phyloP scores from a whole-genome alignment of 2,888 invertebrate genomes.

The Standfussiana lucernea region DNA sequence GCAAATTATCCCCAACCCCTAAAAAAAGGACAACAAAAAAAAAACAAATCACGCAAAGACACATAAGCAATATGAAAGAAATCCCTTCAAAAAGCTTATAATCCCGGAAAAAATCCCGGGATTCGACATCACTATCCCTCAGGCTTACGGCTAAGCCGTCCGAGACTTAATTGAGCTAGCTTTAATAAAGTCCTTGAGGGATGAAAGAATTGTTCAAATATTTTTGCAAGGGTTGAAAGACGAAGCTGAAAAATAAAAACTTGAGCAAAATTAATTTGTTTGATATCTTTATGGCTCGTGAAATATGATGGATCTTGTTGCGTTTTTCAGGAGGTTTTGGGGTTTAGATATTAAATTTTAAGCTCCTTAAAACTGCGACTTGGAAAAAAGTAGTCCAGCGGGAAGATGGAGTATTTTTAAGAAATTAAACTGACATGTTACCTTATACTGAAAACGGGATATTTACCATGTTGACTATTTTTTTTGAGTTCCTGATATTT shows the following conservation, averaged over 20 bases:
- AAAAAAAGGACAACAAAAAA: not conserved
- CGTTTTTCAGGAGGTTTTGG: not conserved
- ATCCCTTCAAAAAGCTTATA: constrained; percentile 45
- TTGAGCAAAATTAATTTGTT: constrained; percentile 56
- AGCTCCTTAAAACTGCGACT: not conserved
- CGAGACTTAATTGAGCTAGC: constrained; percentile 71
- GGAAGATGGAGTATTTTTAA: not conserved
- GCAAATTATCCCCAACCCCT: not conserved
- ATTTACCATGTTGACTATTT: no score
- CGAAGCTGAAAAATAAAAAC: constrained; percentile 45
- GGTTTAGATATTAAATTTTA: not conserved
- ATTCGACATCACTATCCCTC: constrained; percentile 61
- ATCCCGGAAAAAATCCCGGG: constrained; percentile 58
- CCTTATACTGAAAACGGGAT: no score
- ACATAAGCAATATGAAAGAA: constrained; percentile 48
- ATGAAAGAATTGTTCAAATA: constrained; percentile 64
- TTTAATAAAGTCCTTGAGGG: constrained; percentile 69
- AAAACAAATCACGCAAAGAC: constrained; percentile 34
- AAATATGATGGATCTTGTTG: constrained; percentile 38
- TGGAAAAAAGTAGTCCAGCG: not conserved
- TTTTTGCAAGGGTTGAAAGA: constrained; percentile 58
- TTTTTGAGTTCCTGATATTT: no score
- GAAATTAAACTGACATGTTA: no score
- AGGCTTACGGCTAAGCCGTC: constrained; percentile 68
- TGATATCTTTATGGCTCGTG: constrained; percentile 45